Evolutionary conservation across 2,888 invertebrate genomes (phyloP), one percentile per base, ranked within the genome.

Genomic region (Schizotus pectinicornis): DNA sequence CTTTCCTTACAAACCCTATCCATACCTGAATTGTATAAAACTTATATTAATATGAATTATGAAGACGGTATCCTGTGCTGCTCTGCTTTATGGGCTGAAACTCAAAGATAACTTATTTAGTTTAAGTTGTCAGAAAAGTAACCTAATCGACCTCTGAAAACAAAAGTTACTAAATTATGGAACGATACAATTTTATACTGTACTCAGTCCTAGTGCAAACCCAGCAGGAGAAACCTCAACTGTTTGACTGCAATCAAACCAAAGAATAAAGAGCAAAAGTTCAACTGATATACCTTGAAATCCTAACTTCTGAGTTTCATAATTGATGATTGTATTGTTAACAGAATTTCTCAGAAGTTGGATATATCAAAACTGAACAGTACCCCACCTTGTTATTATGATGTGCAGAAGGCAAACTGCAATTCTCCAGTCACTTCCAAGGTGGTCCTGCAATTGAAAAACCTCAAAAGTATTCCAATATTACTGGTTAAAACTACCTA

Each of bases 401-500:
- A n/a, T 45, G 37, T 36, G 48, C 51, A 56, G 60, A 66, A 63
- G 56, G 62, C 54, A 56, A 59, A 67, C 66, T 67, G 67, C 67
- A 61, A 67, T 64, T 65, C 65, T 67, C 32, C 38, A 41, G 36
- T 52, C 54, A 55, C 48, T 48, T 54, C 60, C 45, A 42, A 22
- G 46, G 33, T n/a, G 38, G 53, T 53, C 71, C 73, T 73, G 73
- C 62, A 74, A 73, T 68, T 64, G 64, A 62, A 73, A 73, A 69
- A 68, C 59, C 50, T 50, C 43, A 61, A 62, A 43, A 61, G 46
- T 61, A 53, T 38, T 43, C 45, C 45, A 65, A 58, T 55, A 55
- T 56, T 59, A 64, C 53, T 59, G 43, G 34, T 55, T 33, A 57
- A 46, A 39, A 31, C 58, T 59, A 64, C 46, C 41, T 49, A 53